Percentiles rank a stretch among this genome's conserved stretches.
Conservation (phyloP, 2,113 vertebrate species). For the Stictonetta naevosa region DNA sequence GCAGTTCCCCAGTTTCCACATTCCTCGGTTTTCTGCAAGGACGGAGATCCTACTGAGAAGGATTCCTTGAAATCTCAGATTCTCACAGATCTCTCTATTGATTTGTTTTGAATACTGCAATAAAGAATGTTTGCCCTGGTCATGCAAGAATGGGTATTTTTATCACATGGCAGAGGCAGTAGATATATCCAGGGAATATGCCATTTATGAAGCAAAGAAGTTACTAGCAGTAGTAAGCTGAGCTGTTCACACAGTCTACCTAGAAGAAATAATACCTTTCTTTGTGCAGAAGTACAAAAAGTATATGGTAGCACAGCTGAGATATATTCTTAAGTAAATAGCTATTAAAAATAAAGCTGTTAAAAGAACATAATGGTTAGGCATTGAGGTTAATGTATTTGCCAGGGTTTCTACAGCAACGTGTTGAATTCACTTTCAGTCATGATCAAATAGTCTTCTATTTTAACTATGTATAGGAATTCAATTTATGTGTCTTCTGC, state of each 20-base stretch:
- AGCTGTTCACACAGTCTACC: neutral
- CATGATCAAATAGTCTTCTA: conserved; percentile 52
- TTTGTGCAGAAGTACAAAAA: conserved; percentile 40
- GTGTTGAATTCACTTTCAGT: conserved; percentile 70
- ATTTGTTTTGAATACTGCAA: neutral
- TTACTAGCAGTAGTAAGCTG: neutral
- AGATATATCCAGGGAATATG: neutral
- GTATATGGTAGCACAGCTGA: conserved; percentile 55
- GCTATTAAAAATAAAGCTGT: conserved; percentile 71
- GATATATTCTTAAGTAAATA: conserved; percentile 70
- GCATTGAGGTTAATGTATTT: conserved; percentile 75
- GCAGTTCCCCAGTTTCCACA: neutral
- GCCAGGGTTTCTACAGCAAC: conserved; percentile 79
- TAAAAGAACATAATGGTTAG: conserved; percentile 70
- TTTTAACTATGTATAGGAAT: conserved; percentile 48
- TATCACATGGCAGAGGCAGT: neutral
- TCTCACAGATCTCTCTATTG: neutral
- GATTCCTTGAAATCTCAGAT: neutral
- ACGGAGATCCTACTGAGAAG: neutral
- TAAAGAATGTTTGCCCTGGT: neutral
- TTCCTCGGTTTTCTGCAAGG: neutral
- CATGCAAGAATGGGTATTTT: neutral
- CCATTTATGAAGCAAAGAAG: neutral
- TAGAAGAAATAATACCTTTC: neutral
- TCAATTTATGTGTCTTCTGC: conserved; percentile 13